A percentile compares a stretch with the other conserved stretches of the same genome.
phyloP scores from a whole-genome alignment of 2,113 vertebrate genomes.

The Serinus canaria region DNA sequence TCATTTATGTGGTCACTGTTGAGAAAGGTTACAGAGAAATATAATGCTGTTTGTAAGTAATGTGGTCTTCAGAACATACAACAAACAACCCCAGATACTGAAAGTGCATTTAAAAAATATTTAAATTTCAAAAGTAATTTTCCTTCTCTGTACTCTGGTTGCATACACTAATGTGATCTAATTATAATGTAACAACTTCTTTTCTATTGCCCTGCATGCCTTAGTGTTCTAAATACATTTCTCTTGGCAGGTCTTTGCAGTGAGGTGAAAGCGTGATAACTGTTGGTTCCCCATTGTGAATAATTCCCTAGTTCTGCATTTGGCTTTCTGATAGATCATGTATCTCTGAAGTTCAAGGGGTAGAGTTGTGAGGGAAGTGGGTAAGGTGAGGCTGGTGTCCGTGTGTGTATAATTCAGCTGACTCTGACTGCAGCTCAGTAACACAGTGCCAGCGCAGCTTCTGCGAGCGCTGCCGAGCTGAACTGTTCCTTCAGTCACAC shows the following conservation, averaged over 20 bases:
- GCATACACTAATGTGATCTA: conserved; percentile 21
- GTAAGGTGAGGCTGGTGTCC: conserved; percentile 8
- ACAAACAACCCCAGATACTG: conserved; percentile 14
- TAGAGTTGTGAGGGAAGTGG: neutral
- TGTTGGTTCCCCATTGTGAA: neutral
- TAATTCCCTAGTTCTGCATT: conserved; percentile 34
- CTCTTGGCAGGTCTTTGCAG: conserved; percentile 10
- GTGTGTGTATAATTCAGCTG: conserved; percentile 30
- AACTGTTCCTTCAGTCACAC: conserved; percentile 50
- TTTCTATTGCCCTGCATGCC: conserved; percentile 22
- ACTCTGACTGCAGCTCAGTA: neutral
- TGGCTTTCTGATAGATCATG: neutral
- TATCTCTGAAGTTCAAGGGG: conserved; percentile 13
- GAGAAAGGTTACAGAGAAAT: conserved; percentile 40
- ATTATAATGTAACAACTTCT: conserved; percentile 48
- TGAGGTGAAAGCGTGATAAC: conserved; percentile 1
- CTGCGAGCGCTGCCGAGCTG: conserved; percentile 56
- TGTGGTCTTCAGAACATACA: conserved; percentile 9
- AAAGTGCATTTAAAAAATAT: conserved; percentile 3
- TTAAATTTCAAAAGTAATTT: conserved; percentile 30
- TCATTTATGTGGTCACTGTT: conserved; percentile 46
- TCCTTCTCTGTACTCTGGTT: neutral
- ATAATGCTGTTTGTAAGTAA: conserved; percentile 35
- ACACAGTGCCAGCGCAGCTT: neutral
- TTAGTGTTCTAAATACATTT: conserved; percentile 29